Base-by-base conservation (phyloP, 2,888 invertebrate genomes). In the Apamea sordens region DNA sequence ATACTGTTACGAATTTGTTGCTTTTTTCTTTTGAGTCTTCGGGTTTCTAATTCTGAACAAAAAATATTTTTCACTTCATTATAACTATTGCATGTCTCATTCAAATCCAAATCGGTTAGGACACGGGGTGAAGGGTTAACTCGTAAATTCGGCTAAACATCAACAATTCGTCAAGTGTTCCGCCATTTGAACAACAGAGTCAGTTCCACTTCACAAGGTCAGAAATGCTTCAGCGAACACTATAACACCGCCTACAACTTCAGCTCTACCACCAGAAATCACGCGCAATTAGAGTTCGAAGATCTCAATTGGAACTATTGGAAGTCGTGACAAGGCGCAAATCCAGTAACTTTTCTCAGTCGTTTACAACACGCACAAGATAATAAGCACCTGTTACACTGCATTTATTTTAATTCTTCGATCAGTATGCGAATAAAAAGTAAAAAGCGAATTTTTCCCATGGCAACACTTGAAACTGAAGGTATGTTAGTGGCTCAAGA, bases 401-500 rank as follows among this genome's bases (percentile, higher is more conserved):
- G 76, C 80, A 85, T 83, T 89, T 88, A 85, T 85, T 84, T 88
- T 78, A 82, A 88, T 88, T 64, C 76, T 64, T 68, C 47, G 79
- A 81, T 83, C 65, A 80, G 76, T 79, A 81, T 81, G 73, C 63
- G 36, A 53, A 76, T 75, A 76, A 86, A 79, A 79, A 79, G 61
- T 44, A 77, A 79, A 77, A 87, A 74, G 28, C 50, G n/a, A 32
- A 8, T 77, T 77, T 79, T 83, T 85, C 82, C 74, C 87, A 87
- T 89, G 82, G 80, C 15, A 80, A 80, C 79, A 76, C 80, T 80
- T 85, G 73, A 80, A 86, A 79, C 80, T 84, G 84, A 83, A 85
- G 85, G 83, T 86, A 88, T 85, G 88, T 82, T 76, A 88, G 88
- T 90, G 83, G 81, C 82, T 86, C 86, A 88, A 90, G 91, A 89